Conservation (phyloP, 2,113 vertebrate species). For the Xenopus tropicalis region UCB_Xtro_10.0 CM004450.2:69628501-69629000, state of each 20-base stretch:
- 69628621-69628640: no score
- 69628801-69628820: background rate
- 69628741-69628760: conserved; percentile 1
- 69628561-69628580: no score
- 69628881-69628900: conserved; percentile 40
- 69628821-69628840: conserved; percentile 11
- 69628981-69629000: conserved; percentile 21
- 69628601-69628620: no score
- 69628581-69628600: no score
- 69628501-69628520: no score
- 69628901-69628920: conserved; percentile 36
- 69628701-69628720: no score
- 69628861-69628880: conserved; percentile 9
- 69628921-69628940: conserved; percentile 41
- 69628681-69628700: no score
- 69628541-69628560: no score
- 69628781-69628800: conserved; percentile 1
- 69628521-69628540: no score
- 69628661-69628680: no score
- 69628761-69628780: background rate
- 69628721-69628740: no score
- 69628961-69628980: conserved; percentile 33
- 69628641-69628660: no score
- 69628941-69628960: conserved; percentile 42
- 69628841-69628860: conserved; percentile 29